These are phyloP conservation scores for Spicauda simplicius DNA, from an alignment of 2,888 invertebrate species.

Conservation along the genomic window DNA sequence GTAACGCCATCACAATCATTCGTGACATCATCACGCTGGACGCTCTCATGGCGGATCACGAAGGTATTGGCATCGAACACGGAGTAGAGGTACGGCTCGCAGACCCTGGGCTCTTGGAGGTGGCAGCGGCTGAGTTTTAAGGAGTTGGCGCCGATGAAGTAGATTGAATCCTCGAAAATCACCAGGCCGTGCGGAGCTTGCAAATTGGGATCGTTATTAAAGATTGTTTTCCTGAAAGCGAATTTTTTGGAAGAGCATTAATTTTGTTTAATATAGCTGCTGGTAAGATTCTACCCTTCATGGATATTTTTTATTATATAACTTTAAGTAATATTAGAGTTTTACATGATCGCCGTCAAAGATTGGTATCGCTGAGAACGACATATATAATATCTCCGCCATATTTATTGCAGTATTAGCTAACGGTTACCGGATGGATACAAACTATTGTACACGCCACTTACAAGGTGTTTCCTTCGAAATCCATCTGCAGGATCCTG, in stretches of 20 bases:
- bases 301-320: no score
- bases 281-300: no score
- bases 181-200: conserved; percentile 87
- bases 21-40: conserved; percentile 58
- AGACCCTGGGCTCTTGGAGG: conserved; percentile 79
- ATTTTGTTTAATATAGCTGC: no score
- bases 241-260: not conserved
- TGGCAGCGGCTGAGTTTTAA: conserved; percentile 86
- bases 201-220: conserved; percentile 71
- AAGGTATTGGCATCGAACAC: conserved; percentile 61
- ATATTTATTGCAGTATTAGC: no score
- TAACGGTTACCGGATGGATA: no score
- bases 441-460: conserved; percentile 40
- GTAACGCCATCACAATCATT: conserved; percentile 75
- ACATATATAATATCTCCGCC: no score
- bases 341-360: no score
- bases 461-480: conserved; percentile 65
- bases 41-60: conserved; percentile 60
- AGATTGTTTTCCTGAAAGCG: conserved; percentile 64
- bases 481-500: conserved; percentile 69
- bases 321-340: no score
- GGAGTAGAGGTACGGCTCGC: conserved; percentile 75
- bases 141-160: conserved; percentile 86
- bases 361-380: no score
- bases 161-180: conserved; percentile 91